Conservation (phyloP, 2,888 invertebrate species). For the Biston betularia region DNA sequence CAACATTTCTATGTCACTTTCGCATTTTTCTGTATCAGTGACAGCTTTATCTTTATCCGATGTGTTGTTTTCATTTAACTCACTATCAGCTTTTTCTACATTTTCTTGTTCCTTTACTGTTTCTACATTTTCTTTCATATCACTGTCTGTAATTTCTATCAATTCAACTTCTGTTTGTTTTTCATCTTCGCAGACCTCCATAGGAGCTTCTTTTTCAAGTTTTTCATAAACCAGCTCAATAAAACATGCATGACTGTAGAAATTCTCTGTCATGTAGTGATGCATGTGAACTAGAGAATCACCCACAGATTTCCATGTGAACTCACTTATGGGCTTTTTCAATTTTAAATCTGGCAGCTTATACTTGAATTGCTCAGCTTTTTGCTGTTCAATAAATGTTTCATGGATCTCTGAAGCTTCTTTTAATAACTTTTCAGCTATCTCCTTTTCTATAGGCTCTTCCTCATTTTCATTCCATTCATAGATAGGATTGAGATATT, state of each 20-base stretch:
- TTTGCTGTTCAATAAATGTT: constrained; percentile 81
- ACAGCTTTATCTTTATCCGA: constrained; percentile 74
- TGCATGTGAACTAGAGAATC: constrained; percentile 88
- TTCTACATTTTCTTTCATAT: constrained; percentile 47
- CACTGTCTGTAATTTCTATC: constrained; percentile 59
- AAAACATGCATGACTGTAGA: constrained; percentile 84
- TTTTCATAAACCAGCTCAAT: constrained; percentile 72
- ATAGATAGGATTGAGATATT: constrained; percentile 86
- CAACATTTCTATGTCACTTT: constrained; percentile 69
- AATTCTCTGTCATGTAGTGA: constrained; percentile 87
- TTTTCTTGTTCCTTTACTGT: constrained; percentile 63
- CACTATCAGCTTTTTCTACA: constrained; percentile 56
- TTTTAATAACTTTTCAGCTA: constrained; percentile 82
- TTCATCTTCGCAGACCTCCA: constrained; percentile 75
- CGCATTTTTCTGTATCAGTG: constrained; percentile 71
- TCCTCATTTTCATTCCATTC: constrained; percentile 75
- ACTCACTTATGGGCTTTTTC: constrained; percentile 85
- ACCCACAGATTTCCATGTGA: constrained; percentile 89
- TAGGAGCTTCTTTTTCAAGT: constrained; percentile 58
- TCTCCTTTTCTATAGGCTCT: constrained; percentile 79
- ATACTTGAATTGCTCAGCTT: constrained; percentile 81
- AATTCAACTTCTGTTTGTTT: constrained; percentile 62
- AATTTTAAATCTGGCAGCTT: constrained; percentile 86
- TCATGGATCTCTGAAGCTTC: constrained; percentile 86
- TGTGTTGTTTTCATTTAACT: constrained; percentile 74